A percentile compares a stretch with the other conserved stretches of the same genome.
Evolutionary conservation across 2,113 vertebrate species (phyloP).

Genomic region (Sylvilagus bachmani): DNA sequence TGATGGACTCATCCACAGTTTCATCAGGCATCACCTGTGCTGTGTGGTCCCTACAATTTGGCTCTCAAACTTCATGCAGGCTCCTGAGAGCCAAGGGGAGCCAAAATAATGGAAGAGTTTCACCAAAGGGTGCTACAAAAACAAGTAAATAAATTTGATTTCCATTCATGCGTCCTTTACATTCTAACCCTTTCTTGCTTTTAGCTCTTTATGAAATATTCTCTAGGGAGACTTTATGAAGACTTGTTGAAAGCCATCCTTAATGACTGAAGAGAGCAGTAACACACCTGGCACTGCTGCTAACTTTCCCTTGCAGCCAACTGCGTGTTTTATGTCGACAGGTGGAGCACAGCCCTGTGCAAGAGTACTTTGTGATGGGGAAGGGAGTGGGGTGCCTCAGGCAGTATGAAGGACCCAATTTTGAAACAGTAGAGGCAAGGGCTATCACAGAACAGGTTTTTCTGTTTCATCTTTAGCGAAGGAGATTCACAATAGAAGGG

Average conservation of each 20-base stretch:
- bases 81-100: background rate
- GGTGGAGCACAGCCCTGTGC: background rate
- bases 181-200: background rate
- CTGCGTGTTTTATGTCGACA: background rate
- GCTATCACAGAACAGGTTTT: background rate
- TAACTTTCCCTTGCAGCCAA: background rate
- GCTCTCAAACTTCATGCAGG: background rate
- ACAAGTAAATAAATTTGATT: background rate
- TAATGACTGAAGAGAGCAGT: background rate
- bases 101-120: slow-evolving; percentile 39
- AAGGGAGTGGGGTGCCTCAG: background rate
- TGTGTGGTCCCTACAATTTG: background rate
- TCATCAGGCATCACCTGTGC: slow-evolving; percentile 40
- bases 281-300: background rate
- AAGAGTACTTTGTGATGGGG: background rate
- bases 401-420: background rate
- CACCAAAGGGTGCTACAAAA: background rate
- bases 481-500: background rate
- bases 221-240: background rate
- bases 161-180: background rate
- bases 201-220: slow-evolving; percentile 6
- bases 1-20: background rate
- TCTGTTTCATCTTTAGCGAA: background rate
- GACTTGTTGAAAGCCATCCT: background rate
- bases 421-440: background rate